A percentile compares a stretch with the other conserved stretches of the same genome.
Evolutionary conservation across 2,888 invertebrate species (phyloP).

Genomic region (Branchinecta sandiegonensis): DNA sequence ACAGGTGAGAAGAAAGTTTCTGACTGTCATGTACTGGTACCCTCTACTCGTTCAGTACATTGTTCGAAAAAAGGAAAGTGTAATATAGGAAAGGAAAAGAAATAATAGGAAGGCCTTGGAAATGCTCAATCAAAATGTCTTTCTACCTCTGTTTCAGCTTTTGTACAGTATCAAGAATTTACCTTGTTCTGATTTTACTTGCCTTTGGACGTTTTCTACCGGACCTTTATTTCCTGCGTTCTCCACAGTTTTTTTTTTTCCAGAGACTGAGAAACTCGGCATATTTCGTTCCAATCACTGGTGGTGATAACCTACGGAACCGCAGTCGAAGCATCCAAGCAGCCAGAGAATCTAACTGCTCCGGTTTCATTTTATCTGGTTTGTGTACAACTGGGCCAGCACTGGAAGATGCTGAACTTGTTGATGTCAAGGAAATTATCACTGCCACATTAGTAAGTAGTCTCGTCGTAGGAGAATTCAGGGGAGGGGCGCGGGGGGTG

Average conservation of each 20-base stretch:
- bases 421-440: not conserved
- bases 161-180: too few relatives aligned
- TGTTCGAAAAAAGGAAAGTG: too few relatives aligned
- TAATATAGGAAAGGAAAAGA: too few relatives aligned
- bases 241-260: not conserved
- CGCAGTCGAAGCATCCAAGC: not conserved
- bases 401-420: not conserved
- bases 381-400: not conserved
- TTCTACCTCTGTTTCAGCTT: too few relatives aligned
- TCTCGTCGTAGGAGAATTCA: not conserved
- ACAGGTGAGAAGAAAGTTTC: too few relatives aligned
- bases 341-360: not conserved
- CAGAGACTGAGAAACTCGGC: not conserved
- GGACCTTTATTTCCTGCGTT: not conserved
- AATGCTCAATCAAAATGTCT: too few relatives aligned
- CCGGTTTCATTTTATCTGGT: not conserved
- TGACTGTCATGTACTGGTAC: too few relatives aligned
- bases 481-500: too few relatives aligned
- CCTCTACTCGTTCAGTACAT: too few relatives aligned
- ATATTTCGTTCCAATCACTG: conserved; percentile 1
- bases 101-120: too few relatives aligned
- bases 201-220: not conserved
- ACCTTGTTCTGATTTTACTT: too few relatives aligned
- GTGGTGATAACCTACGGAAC: not conserved
- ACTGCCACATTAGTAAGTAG: not conserved